Evolutionary conservation across 2,797 vertebrate species (phyloP), one percentile per base, ranked within the genome.

Genomic region (Melanotaenia parkinsoni): DNA sequence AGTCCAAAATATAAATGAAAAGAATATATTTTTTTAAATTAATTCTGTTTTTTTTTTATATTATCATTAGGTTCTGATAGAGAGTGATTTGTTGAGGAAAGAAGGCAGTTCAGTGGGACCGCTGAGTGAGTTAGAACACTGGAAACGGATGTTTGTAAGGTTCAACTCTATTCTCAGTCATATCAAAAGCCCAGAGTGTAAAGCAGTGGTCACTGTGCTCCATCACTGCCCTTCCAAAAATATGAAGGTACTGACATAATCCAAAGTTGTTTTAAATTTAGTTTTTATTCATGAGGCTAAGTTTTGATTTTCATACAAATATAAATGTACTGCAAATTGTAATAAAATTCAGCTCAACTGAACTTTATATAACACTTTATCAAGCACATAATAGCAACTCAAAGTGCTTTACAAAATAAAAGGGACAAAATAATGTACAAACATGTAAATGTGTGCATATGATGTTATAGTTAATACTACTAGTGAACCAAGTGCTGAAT

Each of bases 81-180:
- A 95, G 74, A 94, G 90, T 84, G 91, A 95, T 68, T 93, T 93
- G 61, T 77, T 95, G 77, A 94, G 91, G 75, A 95, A 91, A 85
- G 92, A 87, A 85, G 87, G 87, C 69, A 93, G 92, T 74, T 84
- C 93, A 61, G 94, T 91, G 9, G 95, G 95, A 30, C 95, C 95
- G 0, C 84, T 96, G 65, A 91, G 89, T 24, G 96, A 97, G 86
- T 28, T 96, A 62, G 88, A 95, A 53, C 87, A 96, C 60, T 97
- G 96, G 96, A 96, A 95, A 81, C 91, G 77, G 28, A 93, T 85
- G 77, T 95, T 92, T 65, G 90, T 93, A 71, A 94, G 92, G 78
- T 92, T 96, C 83, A 95, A 88, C 88, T 96, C 92, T 47, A 94
- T 96, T 73, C 94, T 96, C 0, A 93, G 91, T 35, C 95, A 97